Conservation (phyloP, 2,797 vertebrate genomes). For the Chaetodon trifasciatus region DNA sequence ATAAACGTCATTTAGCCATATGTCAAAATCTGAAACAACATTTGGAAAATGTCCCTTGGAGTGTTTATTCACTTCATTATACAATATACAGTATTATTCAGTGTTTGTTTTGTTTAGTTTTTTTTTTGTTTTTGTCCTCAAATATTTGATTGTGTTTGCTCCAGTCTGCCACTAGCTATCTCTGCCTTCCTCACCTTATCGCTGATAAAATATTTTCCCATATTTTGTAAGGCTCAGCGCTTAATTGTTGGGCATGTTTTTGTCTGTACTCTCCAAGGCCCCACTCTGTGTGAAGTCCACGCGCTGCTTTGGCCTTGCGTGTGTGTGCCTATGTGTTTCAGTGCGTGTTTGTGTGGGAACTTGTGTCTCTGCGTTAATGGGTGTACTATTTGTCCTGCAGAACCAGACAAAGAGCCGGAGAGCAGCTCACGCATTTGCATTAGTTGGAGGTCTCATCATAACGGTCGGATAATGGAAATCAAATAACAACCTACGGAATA, state of each 20-base stretch:
- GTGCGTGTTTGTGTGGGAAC: constrained; percentile 40
- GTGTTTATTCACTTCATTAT: neutral
- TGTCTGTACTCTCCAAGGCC: constrained; percentile 64
- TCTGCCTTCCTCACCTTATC: constrained; percentile 32
- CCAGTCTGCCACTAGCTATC: constrained; percentile 4
- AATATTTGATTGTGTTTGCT: constrained; percentile 18
- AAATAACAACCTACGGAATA: constrained; percentile 71
- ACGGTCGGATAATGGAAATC: constrained; percentile 73
- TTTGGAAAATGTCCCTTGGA: neutral
- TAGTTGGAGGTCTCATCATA: constrained; percentile 71
- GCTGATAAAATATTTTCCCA: constrained; percentile 28
- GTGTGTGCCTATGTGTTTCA: constrained; percentile 18
- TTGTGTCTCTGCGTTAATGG: constrained; percentile 37
- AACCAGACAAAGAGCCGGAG: constrained; percentile 63
- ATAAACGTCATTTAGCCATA: neutral
- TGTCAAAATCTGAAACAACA: neutral
- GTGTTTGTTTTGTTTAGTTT: neutral
- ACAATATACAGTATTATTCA: neutral
- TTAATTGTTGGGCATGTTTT: constrained; percentile 59
- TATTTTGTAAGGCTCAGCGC: constrained; percentile 51
- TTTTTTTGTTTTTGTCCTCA: neutral
- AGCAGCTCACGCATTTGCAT: constrained; percentile 63
- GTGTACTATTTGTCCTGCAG: constrained; percentile 44
- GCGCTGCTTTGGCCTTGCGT: constrained; percentile 49
- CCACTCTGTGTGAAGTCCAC: constrained; percentile 16